phyloP scores from a whole-genome alignment of 2,797 vertebrate species.

The Tapera naevia region DNA sequence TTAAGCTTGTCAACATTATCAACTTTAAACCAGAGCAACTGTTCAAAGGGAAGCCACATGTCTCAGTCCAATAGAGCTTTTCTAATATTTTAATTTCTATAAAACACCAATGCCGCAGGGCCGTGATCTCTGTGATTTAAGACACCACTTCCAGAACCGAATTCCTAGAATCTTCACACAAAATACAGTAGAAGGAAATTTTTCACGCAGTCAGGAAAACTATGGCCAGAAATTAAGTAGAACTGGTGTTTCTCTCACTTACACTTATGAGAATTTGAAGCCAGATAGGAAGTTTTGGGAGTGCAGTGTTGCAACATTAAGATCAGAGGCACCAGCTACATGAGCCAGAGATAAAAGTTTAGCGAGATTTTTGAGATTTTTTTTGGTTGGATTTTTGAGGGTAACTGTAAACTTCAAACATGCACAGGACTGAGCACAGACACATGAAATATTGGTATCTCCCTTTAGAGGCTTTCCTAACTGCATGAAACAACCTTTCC shows the following conservation, averaged over 20 bases:
- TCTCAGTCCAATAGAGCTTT: background rate
- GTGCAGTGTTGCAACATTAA: background rate
- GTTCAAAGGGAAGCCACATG: background rate
- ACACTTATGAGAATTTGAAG: background rate
- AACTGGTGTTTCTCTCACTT: background rate
- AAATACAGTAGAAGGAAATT: background rate
- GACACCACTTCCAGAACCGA: conserved; percentile 24
- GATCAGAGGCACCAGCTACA: background rate
- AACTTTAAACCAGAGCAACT: background rate
- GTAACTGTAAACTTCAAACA: background rate
- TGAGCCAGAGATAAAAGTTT: background rate
- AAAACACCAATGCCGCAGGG: background rate
- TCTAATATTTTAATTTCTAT: background rate
- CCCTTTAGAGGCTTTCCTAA: background rate
- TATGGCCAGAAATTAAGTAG: background rate
- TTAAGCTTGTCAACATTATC: background rate
- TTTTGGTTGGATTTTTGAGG: background rate
- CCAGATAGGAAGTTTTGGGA: background rate
- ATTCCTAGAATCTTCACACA: background rate
- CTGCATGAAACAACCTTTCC: background rate
- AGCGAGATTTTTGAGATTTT: no score
- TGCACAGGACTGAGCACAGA: background rate
- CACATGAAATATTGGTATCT: background rate
- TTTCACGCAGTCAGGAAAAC: conserved; percentile 38
- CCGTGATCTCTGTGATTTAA: background rate